Conservation (phyloP, 2,113 vertebrate genomes). For the Oreochromis spilurus region DNA sequence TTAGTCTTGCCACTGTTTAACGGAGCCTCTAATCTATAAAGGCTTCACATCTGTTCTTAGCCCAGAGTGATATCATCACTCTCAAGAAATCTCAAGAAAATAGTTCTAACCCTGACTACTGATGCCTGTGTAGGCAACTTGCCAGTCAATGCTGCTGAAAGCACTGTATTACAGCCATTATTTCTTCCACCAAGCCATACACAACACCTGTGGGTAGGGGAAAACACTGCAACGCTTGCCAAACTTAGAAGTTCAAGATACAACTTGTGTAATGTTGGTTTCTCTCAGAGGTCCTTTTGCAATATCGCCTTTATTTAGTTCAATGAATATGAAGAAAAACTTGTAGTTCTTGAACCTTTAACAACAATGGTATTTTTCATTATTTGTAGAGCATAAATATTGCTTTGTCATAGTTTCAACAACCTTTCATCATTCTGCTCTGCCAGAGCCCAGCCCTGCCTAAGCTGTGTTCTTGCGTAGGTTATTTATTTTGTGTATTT, state of each 20-base stretch:
- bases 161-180: conserved; percentile 13
- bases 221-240: neutral
- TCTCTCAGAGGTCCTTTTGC: neutral
- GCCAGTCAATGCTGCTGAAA: conserved; percentile 28
- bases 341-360: neutral
- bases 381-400: neutral
- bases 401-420: neutral
- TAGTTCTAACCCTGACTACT: neutral
- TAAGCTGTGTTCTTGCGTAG: neutral
- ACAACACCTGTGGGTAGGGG: neutral
- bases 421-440: neutral
- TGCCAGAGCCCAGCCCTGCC: neutral
- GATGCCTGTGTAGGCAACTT: conserved; percentile 13
- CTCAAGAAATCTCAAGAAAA: neutral
- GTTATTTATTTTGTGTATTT: conserved; percentile 24
- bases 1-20: neutral
- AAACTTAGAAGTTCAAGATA: neutral
- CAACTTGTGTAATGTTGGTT: neutral
- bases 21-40: neutral
- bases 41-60: neutral
- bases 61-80: neutral
- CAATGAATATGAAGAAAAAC: neutral
- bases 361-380: neutral
- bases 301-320: neutral
- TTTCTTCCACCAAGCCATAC: conserved; percentile 24